Percentiles rank a stretch among this genome's conserved stretches.
These are phyloP conservation scores for Pandemis corylana DNA, from an alignment of 2,888 invertebrate species.

Conservation along the genomic window DNA sequence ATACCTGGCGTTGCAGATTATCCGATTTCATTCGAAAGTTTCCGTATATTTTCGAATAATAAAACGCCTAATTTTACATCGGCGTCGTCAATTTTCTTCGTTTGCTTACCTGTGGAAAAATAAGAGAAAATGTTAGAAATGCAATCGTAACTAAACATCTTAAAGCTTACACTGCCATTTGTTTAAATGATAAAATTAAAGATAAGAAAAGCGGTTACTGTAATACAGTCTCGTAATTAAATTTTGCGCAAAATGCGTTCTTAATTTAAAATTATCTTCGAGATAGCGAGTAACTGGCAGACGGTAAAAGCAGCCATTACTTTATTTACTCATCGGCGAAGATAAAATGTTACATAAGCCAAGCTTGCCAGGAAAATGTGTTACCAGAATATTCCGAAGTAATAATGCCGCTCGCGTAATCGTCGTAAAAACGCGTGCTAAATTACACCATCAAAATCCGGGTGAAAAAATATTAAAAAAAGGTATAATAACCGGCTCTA, in stretches of 20 bases:
- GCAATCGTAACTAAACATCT: background rate
- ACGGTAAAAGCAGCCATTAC: constrained; percentile 7
- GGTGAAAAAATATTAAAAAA: constrained; percentile 35
- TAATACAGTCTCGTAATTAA: background rate
- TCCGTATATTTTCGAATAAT: constrained; percentile 32
- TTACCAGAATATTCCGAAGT: constrained; percentile 20
- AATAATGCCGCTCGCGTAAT: constrained; percentile 30
- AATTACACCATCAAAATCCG: constrained; percentile 36
- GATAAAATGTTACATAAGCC: constrained; percentile 24
- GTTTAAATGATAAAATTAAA: background rate
- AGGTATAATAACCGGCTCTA: constrained; percentile 51
- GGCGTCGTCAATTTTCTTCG: constrained; percentile 10
- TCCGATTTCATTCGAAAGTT: constrained; percentile 38
- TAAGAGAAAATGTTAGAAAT: background rate
- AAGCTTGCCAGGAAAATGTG: constrained; percentile 12
- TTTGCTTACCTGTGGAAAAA: constrained; percentile 33
- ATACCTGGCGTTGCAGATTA: constrained; percentile 40
- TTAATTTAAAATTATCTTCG: constrained; percentile 7
- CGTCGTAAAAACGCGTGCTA: constrained; percentile 29
- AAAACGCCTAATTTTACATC: background rate
- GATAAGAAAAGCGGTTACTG: no score
- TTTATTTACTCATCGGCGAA: constrained; percentile 31
- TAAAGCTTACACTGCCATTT: background rate
- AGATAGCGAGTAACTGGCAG: constrained; percentile 12
- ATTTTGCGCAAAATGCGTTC: constrained; percentile 16